A percentile compares a stretch with the other conserved stretches of the same genome.
phyloP scores from a whole-genome alignment of 2,113 vertebrate genomes.

The Mesembrinibis cayennensis region DNA sequence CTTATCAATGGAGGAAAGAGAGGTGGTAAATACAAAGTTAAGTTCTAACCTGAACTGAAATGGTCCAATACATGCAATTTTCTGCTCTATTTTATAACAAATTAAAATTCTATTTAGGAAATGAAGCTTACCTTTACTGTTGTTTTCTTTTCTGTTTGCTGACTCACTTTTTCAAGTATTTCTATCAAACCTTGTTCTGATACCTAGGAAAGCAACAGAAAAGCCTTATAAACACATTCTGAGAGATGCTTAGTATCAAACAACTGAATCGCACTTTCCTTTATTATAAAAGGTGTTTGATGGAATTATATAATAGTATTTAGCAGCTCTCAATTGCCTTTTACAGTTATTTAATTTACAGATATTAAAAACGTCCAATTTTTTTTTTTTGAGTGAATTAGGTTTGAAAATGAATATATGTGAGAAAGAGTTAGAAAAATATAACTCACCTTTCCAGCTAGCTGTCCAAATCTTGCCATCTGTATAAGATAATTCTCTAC shows the following conservation, averaged over 20 bases:
- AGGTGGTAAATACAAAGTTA: neutral
- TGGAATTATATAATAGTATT: neutral
- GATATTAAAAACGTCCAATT: neutral
- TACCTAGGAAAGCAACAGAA: constrained; percentile 76
- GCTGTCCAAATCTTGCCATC: constrained; percentile 91
- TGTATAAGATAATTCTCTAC: constrained; percentile 99
- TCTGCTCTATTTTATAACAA: neutral
- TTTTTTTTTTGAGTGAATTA: neutral
- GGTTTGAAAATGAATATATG: neutral
- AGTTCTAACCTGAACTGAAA: neutral
- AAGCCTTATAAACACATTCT: neutral
- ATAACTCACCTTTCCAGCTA: constrained; percentile 88
- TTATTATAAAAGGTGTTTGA: neutral
- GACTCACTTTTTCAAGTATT: constrained; percentile 98
- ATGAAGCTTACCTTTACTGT: constrained; percentile 87
- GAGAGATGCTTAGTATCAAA: neutral
- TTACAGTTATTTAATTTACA: neutral
- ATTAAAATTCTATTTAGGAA: neutral
- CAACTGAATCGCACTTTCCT: neutral
- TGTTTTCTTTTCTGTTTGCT: constrained; percentile 96
- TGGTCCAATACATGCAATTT: rapidly evolving
- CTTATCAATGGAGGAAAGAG: neutral
- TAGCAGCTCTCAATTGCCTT: neutral
- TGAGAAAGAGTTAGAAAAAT: neutral
- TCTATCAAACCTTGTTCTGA: constrained; percentile 94